These are phyloP conservation scores for Champsocephalus gunnari DNA, from an alignment of 2,797 vertebrate species.

Conservation along the genomic window DNA sequence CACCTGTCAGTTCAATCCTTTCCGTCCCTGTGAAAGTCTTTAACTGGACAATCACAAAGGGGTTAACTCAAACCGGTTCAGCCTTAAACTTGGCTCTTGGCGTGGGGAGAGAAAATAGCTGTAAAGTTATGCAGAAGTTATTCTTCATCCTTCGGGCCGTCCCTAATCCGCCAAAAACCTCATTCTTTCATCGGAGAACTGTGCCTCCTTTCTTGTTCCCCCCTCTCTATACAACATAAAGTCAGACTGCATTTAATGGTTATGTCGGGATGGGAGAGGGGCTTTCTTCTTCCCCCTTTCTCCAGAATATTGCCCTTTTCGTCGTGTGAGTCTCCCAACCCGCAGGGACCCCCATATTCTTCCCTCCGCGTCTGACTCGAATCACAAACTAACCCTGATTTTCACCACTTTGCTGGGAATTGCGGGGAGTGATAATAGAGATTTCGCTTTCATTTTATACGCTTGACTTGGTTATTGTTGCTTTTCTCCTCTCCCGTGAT, in stretches of 20 bases:
- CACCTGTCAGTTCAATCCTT: conserved; percentile 1
- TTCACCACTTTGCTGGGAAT: conserved; percentile 99
- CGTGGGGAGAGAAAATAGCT: conserved; percentile 84
- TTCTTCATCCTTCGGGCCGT: conserved; percentile 87
- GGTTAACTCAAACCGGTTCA: conserved; percentile 82
- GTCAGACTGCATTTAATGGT: conserved; percentile 99
- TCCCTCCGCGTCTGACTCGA: conserved; percentile 96
- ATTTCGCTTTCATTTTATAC: conserved; percentile 99
- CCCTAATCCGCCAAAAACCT: conserved; percentile 90
- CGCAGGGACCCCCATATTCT: conserved; percentile 95
- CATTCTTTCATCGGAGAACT: conserved; percentile 88
- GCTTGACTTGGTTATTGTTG: conserved; percentile 99
- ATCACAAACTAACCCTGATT: conserved; percentile 98
- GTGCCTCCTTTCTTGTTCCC: conserved; percentile 90
- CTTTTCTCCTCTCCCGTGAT: conserved; percentile 98
- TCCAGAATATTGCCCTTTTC: conserved; percentile 94
- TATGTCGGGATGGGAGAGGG: conserved; percentile 96
- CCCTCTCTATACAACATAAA: conserved; percentile 98
- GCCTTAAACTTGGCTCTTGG: conserved; percentile 84
- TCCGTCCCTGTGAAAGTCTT: conserved; percentile 35
- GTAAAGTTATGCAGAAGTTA: conserved; percentile 91
- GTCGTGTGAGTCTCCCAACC: conserved; percentile 99
- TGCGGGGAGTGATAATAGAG: conserved; percentile 99
- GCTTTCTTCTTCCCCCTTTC: conserved; percentile 94
- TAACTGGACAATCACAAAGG: conserved; percentile 65